These are phyloP conservation scores for Drosophila aff. DNA, from an alignment of 1,140 invertebrate species.

Conservation along the genomic window DNA sequence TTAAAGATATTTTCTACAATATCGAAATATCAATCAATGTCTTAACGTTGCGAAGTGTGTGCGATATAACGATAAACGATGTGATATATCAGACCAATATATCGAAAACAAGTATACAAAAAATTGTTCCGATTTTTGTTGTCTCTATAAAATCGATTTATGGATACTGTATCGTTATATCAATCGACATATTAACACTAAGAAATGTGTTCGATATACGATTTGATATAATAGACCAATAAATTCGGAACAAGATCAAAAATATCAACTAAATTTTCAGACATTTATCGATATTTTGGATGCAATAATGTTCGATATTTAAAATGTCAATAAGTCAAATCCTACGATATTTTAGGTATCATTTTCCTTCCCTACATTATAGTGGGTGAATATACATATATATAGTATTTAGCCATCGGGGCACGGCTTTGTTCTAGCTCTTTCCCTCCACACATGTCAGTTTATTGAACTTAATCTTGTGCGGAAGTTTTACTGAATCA, in stretches of 20 bases:
- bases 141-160: no score
- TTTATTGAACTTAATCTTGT: conserved; percentile 75
- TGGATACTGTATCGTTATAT: no score
- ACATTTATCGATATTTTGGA: neutral
- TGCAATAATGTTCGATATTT: neutral
- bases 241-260: neutral
- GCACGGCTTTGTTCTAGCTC: neutral
- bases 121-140: no score
- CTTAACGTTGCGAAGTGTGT: no score
- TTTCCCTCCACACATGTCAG: conserved; percentile 25
- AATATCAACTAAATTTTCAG: neutral
- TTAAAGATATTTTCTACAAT: no score
- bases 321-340: neutral
- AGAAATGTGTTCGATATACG: neutral
- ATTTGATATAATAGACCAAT: no score
- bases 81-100: no score
- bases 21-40: no score
- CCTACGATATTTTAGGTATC: neutral
- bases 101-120: no score
- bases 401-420: neutral
- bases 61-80: no score
- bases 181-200: no score
- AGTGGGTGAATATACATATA: neutral
- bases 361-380: neutral
- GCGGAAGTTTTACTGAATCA: conserved; percentile 63